These are phyloP conservation scores for Odontamblyopus rebecca DNA, from an alignment of 2,797 vertebrate genomes.

Conservation along the genomic window DNA sequence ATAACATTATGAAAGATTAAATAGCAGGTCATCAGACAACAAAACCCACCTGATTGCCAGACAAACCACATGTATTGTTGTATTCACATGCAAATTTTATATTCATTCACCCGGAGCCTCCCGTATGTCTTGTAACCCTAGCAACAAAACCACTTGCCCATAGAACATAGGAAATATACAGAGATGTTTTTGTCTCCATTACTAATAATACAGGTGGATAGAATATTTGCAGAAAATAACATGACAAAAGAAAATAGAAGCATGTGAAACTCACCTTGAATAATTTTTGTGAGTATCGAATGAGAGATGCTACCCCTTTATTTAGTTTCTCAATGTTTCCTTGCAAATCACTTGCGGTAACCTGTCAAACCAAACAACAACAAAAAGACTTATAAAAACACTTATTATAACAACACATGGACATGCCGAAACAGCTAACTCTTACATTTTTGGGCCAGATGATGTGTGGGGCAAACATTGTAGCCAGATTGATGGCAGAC, in stretches of 20 bases:
- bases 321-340: constrained; percentile 90
- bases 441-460: constrained; percentile 96
- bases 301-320: constrained; percentile 91
- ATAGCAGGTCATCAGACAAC: background rate
- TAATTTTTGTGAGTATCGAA: constrained; percentile 96
- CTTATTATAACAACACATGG: background rate
- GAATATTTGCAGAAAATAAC: background rate
- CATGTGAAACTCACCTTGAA: constrained; percentile 81
- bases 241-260: background rate
- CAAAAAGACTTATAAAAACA: background rate
- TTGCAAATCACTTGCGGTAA: constrained; percentile 89
- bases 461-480: constrained; percentile 97
- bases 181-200: background rate
- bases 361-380: constrained; percentile 66
- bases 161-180: background rate
- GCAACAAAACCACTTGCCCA: constrained; percentile 18
- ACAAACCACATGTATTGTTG: background rate
- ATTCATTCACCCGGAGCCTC: background rate
- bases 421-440: background rate
- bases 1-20: background rate
- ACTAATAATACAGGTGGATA: background rate
- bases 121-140: constrained; percentile 28
- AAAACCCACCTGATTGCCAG: constrained; percentile 1
- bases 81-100: constrained; percentile 10
- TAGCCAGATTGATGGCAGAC: constrained; percentile 95